phyloP scores from a whole-genome alignment of 2,113 vertebrate species.

The Tangachromis dhanisi region DNA sequence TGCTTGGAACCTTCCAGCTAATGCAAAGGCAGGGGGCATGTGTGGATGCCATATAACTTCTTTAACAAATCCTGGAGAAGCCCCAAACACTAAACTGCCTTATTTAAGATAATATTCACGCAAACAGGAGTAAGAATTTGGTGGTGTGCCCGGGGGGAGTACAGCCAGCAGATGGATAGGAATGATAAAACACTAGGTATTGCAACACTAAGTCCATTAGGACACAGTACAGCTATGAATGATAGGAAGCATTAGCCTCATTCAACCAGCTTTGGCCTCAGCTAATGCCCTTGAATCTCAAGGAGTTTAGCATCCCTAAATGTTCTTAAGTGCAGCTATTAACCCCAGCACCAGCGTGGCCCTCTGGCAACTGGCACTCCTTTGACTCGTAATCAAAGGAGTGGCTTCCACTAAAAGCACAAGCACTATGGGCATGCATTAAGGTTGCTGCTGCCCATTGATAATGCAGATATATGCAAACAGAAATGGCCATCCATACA shows the following conservation, averaged over 20 bases:
- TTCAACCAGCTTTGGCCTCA: slow-evolving; percentile 2
- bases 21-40: background rate
- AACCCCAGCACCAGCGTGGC: background rate
- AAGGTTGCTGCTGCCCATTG: background rate
- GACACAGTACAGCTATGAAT: background rate
- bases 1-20: background rate
- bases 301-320: slow-evolving; percentile 31
- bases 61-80: background rate
- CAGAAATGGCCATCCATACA: background rate
- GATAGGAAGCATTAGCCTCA: slow-evolving; percentile 43
- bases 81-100: background rate
- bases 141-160: background rate
- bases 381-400: background rate
- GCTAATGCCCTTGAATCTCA: slow-evolving; percentile 26
- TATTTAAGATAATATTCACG: background rate
- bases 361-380: background rate
- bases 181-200: background rate
- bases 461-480: background rate
- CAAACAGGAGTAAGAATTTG: background rate
- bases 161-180: background rate
- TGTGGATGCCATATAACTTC: background rate
- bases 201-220: slow-evolving; percentile 39
- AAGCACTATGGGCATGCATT: background rate
- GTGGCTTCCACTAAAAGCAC: background rate
- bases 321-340: slow-evolving; percentile 46